These are phyloP conservation scores for Garrulus glandarius DNA, from an alignment of 2,797 vertebrate genomes.

Conservation along the genomic window DNA sequence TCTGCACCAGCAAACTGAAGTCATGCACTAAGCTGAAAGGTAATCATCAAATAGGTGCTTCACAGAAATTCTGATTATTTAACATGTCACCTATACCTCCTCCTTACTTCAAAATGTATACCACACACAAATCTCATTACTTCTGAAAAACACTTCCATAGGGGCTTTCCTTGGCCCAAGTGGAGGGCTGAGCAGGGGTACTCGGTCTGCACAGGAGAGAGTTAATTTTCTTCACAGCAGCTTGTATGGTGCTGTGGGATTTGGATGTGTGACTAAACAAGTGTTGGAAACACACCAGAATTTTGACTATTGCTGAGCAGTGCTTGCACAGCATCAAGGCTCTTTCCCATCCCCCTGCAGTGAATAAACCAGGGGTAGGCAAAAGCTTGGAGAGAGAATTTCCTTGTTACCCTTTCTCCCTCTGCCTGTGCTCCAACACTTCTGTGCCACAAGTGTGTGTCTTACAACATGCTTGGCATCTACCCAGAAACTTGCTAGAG, in stretches of 20 bases:
- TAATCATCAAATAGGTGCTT: background rate
- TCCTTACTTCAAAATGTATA: background rate
- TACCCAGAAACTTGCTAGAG: background rate
- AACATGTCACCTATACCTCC: background rate
- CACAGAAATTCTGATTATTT: background rate
- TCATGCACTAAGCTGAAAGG: background rate
- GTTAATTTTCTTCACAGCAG: background rate
- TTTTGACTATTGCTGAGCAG: background rate
- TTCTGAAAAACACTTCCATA: background rate
- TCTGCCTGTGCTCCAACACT: background rate
- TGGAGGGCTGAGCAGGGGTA: background rate
- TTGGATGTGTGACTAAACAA: background rate
- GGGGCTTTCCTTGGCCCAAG: background rate
- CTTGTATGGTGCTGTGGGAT: background rate
- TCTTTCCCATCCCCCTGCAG: fast-evolving
- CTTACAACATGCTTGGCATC: background rate
- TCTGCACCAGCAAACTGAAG: background rate
- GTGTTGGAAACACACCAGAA: background rate
- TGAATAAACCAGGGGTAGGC: background rate
- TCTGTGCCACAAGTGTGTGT: background rate
- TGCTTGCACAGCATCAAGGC: background rate
- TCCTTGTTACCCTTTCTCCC: background rate
- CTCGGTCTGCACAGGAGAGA: background rate
- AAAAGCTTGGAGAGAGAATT: background rate
- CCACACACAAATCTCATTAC: background rate